Evolutionary conservation across 2,888 invertebrate genomes (phyloP).

Genomic region (Melieria omissa): DNA sequence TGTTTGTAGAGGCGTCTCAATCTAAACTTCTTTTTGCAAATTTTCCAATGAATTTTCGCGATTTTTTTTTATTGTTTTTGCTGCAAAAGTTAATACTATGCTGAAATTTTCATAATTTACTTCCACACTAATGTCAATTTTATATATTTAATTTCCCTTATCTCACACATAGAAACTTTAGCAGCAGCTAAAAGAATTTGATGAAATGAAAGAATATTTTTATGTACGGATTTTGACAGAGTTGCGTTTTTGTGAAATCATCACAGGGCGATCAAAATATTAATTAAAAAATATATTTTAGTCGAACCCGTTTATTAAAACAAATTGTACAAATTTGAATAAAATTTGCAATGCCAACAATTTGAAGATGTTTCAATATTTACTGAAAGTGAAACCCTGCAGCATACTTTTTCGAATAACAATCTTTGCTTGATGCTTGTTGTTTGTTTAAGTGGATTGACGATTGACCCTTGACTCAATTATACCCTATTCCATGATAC

Average conservation of each 20-base stretch:
- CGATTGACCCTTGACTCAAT: too few species aligned
- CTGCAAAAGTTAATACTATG: slow-evolving; percentile 25
- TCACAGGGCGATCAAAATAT: background rate
- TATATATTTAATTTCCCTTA: slow-evolving; percentile 14
- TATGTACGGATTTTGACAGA: background rate
- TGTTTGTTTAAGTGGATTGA: too few species aligned
- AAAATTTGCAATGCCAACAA: too few species aligned
- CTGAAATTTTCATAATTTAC: slow-evolving; percentile 32
- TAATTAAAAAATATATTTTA: background rate
- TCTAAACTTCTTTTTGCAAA: slow-evolving; percentile 18
- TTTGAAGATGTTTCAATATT: too few species aligned
- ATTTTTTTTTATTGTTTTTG: slow-evolving; percentile 8
- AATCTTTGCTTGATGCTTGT: too few species aligned
- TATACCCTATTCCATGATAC: too few species aligned
- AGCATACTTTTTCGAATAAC: too few species aligned
- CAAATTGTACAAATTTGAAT: too few species aligned
- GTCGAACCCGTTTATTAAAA: too few species aligned
- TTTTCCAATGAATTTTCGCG: slow-evolving; percentile 4
- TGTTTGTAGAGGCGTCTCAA: background rate
- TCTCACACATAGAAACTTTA: slow-evolving; percentile 7
- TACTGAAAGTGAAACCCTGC: too few species aligned
- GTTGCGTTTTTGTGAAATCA: background rate
- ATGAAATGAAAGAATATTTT: too few species aligned
- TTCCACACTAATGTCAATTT: slow-evolving; percentile 23
- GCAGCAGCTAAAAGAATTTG: background rate